A percentile compares a stretch with the other conserved stretches of the same genome.
phyloP scores from a whole-genome alignment of 1,140 invertebrate species.

The Bacillus rossius region DNA sequence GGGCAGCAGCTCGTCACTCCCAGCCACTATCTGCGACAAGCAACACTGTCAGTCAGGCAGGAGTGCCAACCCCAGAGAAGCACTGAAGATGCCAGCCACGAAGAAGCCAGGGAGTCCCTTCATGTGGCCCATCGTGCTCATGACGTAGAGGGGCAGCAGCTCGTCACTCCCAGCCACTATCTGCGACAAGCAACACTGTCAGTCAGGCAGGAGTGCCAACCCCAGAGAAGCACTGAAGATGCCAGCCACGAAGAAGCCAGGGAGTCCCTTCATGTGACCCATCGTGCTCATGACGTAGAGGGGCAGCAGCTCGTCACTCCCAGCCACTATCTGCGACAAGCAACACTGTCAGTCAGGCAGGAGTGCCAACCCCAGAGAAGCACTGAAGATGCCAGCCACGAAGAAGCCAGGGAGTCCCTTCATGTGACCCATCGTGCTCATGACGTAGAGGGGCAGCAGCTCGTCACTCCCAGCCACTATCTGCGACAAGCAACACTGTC shows the following conservation, averaged over 20 bases:
- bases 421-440: slow-evolving; percentile 61
- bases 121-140: slow-evolving; percentile 61
- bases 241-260: slow-evolving; percentile 85
- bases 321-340: slow-evolving; percentile 25
- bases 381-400: slow-evolving; percentile 73
- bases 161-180: slow-evolving; percentile 54
- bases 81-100: slow-evolving; percentile 73
- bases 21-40: slow-evolving; percentile 25
- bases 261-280: slow-evolving; percentile 43
- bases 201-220: too few species aligned
- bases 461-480: slow-evolving; percentile 54
- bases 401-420: slow-evolving; percentile 66
- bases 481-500: neutral
- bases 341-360: too few species aligned
- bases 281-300: slow-evolving; percentile 77
- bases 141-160: slow-evolving; percentile 78
- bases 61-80: slow-evolving; percentile 63
- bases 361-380: slow-evolving; percentile 57
- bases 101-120: slow-evolving; percentile 66
- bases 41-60: too few species aligned
- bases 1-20: slow-evolving; percentile 72
- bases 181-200: neutral
- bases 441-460: slow-evolving; percentile 78
- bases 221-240: slow-evolving; percentile 67
- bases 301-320: slow-evolving; percentile 72